phyloP scores from a whole-genome alignment of 2,888 invertebrate genomes.

The Parochlus steinenii region DNA sequence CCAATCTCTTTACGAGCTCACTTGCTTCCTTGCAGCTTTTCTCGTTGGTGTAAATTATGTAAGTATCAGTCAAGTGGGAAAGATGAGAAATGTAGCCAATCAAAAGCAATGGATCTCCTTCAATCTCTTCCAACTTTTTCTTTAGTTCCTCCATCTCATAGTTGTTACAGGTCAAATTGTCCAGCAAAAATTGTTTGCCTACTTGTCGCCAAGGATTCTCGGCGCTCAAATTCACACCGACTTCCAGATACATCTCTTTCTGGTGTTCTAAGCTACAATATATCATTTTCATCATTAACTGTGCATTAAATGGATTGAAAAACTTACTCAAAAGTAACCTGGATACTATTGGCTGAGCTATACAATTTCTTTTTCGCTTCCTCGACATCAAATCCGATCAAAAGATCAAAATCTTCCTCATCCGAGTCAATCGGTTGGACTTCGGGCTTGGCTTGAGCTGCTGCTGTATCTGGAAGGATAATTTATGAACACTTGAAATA shows the following conservation, averaged over 20 bases:
- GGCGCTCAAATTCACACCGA: conserved; percentile 50
- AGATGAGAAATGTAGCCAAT: conserved; percentile 51
- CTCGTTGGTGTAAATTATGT: conserved; percentile 45
- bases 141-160: conserved; percentile 32
- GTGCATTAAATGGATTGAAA: neutral
- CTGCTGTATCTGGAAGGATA: too few species aligned
- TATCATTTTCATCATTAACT: neutral
- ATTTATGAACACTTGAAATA: too few species aligned
- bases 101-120: conserved; percentile 32
- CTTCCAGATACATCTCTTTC: conserved; percentile 37
- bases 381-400: conserved; percentile 8
- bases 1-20: conserved; percentile 37
- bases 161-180: conserved; percentile 34
- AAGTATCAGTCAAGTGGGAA: conserved; percentile 48
- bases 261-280: conserved; percentile 18
- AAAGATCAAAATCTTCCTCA: conserved; percentile 10
- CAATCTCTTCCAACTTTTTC: conserved; percentile 29
- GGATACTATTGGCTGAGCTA: conserved; percentile 3
- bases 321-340: conserved; percentile 2
- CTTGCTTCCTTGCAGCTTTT: conserved; percentile 35
- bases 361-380: conserved; percentile 3
- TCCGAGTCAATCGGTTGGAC: too few species aligned
- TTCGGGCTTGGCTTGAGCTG: too few species aligned
- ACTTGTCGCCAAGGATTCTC: conserved; percentile 59
- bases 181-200: conserved; percentile 40